Evolutionary conservation across 2,888 invertebrate species (phyloP).

Genomic region (Oxycera nigricornis): DNA sequence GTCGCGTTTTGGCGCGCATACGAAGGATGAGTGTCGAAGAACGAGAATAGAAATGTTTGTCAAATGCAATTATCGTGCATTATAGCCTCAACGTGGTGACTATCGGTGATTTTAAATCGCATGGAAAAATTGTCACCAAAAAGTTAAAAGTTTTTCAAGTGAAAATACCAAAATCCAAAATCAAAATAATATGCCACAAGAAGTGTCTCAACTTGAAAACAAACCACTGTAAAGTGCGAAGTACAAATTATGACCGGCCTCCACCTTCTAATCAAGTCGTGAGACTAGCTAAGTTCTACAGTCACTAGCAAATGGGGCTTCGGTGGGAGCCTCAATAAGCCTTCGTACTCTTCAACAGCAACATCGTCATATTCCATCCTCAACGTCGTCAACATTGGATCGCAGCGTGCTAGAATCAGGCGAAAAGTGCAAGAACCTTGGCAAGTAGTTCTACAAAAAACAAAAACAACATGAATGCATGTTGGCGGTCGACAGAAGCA

Average conservation of each 20-base stretch:
- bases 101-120: too few relatives aligned
- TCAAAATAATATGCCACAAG: too few relatives aligned
- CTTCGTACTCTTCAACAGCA: constrained; percentile 3
- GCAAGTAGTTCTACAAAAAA: constrained; percentile 10
- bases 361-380: neutral
- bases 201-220: too few relatives aligned
- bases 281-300: constrained; percentile 8
- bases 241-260: constrained; percentile 6
- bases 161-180: too few relatives aligned
- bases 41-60: too few relatives aligned
- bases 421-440: constrained; percentile 40
- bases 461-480: neutral
- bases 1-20: too few relatives aligned
- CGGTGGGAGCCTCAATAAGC: constrained; percentile 1
- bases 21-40: too few relatives aligned
- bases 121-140: too few relatives aligned
- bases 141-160: too few relatives aligned
- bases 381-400: neutral
- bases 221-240: neutral
- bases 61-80: too few relatives aligned
- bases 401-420: constrained; percentile 13
- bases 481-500: neutral
- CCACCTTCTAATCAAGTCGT: constrained; percentile 10
- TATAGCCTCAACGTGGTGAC: too few relatives aligned
- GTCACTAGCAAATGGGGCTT: neutral